Evolutionary conservation across 2,888 invertebrate genomes (phyloP).

Genomic region (Troides helena): DNA sequence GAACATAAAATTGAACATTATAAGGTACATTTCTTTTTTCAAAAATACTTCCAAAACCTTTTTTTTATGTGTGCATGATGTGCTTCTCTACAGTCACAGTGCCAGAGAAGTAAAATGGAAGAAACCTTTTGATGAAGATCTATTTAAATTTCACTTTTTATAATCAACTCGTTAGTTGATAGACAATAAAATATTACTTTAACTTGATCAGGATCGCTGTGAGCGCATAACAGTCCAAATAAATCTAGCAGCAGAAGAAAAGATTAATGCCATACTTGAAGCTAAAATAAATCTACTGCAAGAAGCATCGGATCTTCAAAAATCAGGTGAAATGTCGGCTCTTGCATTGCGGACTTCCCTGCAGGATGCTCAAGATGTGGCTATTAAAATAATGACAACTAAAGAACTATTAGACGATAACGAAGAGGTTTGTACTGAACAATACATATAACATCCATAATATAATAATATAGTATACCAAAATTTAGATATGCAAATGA

Average conservation of each 20-base stretch:
- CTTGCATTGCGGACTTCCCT: constrained; percentile 70
- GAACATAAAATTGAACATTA: constrained; percentile 80
- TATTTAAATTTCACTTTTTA: too few species aligned
- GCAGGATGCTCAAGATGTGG: constrained; percentile 64
- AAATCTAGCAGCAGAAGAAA: constrained; percentile 71
- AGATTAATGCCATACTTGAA: constrained; percentile 72
- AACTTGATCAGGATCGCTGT: constrained; percentile 66
- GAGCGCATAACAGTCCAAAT: constrained; percentile 78
- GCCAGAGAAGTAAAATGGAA: too few species aligned
- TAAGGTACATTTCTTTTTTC: constrained; percentile 60
- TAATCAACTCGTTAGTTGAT: background rate
- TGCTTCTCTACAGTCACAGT: too few species aligned
- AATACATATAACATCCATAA: too few species aligned
- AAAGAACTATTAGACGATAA: constrained; percentile 57
- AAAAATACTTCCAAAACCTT: too few species aligned
- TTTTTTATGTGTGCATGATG: too few species aligned
- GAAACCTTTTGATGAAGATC: too few species aligned
- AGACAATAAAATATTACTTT: background rate
- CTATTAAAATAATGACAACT: constrained; percentile 56
- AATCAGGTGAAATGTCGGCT: constrained; percentile 66
- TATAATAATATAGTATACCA: too few species aligned
- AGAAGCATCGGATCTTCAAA: constrained; percentile 66
- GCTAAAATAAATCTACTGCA: constrained; percentile 64
- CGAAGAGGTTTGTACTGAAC: constrained; percentile 58
- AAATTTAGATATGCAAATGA: too few species aligned